These are phyloP conservation scores for Metopolophium dirhodum DNA, from an alignment of 1,140 invertebrate species.

Conservation along the genomic window DNA sequence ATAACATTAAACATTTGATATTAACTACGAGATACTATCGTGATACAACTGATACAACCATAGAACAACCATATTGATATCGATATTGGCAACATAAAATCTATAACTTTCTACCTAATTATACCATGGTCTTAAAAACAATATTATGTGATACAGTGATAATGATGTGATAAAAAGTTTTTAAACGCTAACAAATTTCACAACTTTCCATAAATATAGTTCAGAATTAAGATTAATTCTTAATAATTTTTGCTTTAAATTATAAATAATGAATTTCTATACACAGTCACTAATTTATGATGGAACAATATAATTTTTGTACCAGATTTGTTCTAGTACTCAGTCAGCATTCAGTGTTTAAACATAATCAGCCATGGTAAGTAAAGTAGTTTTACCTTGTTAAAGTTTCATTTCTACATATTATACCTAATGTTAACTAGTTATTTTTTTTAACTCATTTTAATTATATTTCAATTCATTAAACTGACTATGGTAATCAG, in stretches of 20 bases:
- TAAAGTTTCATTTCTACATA: background rate
- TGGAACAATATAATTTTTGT: background rate
- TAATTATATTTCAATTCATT: conserved; percentile 1
- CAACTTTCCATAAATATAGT: background rate
- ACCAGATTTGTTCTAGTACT: background rate
- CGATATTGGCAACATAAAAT: background rate
- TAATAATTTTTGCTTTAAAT: background rate
- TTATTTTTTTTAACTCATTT: background rate
- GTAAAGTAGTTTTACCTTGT: background rate
- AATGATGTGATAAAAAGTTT: conserved; percentile 28
- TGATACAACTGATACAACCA: no score
- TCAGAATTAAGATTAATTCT: background rate
- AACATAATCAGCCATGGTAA: background rate
- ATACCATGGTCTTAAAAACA: background rate
- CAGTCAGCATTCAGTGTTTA: background rate
- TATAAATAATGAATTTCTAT: background rate
- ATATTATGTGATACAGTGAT: background rate
- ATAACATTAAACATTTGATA: background rate
- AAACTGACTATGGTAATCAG: conserved; percentile 4
- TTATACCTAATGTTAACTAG: background rate
- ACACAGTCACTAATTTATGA: background rate
- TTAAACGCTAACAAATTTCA: conserved; percentile 25
- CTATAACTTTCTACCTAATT: background rate
- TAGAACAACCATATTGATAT: background rate
- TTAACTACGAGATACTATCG: background rate